Evolutionary conservation across 2,113 vertebrate genomes (phyloP).

Genomic region (Ictidomys tridecemlineatus): DNA sequence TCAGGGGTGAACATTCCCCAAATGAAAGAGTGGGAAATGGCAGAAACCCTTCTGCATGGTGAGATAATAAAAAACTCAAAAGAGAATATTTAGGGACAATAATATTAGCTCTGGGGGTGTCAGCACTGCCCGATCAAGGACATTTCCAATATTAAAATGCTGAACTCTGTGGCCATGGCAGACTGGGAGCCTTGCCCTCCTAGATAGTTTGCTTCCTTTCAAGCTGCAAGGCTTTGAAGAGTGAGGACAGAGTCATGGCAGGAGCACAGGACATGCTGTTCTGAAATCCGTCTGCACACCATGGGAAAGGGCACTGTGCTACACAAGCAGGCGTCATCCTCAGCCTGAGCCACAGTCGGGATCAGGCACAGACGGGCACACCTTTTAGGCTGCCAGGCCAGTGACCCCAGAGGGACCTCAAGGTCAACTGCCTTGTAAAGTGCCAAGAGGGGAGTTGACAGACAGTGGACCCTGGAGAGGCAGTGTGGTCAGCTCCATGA

Average conservation of each 20-base stretch:
- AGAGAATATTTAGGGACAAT: not conserved
- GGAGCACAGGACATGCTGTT: rapidly evolving
- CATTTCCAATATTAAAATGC: rapidly evolving
- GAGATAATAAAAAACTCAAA: not conserved
- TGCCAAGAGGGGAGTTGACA: rapidly evolving
- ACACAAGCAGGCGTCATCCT: too few relatives aligned
- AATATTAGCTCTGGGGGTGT: rapidly evolving
- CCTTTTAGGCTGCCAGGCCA: too few relatives aligned
- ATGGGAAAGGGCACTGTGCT: rapidly evolving
- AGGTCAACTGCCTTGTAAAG: not conserved
- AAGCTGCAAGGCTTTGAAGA: not conserved
- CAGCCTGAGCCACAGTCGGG: too few relatives aligned
- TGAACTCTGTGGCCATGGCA: rapidly evolving
- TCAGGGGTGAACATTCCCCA: not conserved
- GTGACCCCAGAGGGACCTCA: too few relatives aligned
- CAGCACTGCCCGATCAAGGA: not conserved
- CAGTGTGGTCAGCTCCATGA: not conserved
- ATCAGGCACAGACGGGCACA: not conserved
- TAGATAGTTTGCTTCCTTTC: too few relatives aligned
- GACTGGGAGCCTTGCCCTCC: too few relatives aligned
- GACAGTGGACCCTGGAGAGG: rapidly evolving
- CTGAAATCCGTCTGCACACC: not conserved
- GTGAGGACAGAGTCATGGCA: not conserved
- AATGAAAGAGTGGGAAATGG: not conserved
- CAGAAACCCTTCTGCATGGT: not conserved